Base-by-base conservation (phyloP, 2,797 vertebrate genomes). In the Erethizon dorsatum region DNA sequence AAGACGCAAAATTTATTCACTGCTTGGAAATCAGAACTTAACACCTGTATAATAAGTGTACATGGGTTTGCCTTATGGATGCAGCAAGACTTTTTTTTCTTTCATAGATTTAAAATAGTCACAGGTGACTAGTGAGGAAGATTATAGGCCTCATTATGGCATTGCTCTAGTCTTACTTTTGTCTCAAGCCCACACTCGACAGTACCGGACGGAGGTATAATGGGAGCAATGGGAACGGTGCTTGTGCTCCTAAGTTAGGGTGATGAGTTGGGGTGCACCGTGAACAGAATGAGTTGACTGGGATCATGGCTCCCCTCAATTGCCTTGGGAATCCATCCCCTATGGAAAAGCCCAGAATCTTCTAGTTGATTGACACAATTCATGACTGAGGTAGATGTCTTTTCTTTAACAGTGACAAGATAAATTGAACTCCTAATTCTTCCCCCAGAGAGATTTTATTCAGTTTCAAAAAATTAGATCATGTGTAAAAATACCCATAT, bases 101-200 rank as follows among this genome's bases (percentile, higher is more conserved):
- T 84, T 8, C 22, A 20, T 45, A 56, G 20, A 71, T 65, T 88
- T 96, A 91, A 95, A 96, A 52, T 41, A 92, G n/a, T n/a, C 45
- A 56, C 4, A 59, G 13, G 5, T 80, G 14, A 50, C 37, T 4
- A 4, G 8, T 14, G 33, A 59, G 5, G 5, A 69, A 83, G 63
- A 33, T 2, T n/a, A 3, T 1, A 45, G 26, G 15, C 11, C 26
- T 87, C 22, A 3, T 50, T 3, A 11, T 15, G 26, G 6, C 2
- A 8, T n/a, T 15, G 33, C 33, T 84, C 24, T 65, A 5, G 17
- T 61, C 5, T 31, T 78, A 3, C 5, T 22, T 65, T 20, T 67
- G 17, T 86, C 71, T 69, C 47, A 13, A 20, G 24, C 73, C 18
- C 18, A 5, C 9, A 9, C 13, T 31, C 11, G 47, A 28, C 20